Evolutionary conservation across 1,140 invertebrate genomes (phyloP), one percentile per base, ranked within the genome.

Genomic region (Cydia amplana): DNA sequence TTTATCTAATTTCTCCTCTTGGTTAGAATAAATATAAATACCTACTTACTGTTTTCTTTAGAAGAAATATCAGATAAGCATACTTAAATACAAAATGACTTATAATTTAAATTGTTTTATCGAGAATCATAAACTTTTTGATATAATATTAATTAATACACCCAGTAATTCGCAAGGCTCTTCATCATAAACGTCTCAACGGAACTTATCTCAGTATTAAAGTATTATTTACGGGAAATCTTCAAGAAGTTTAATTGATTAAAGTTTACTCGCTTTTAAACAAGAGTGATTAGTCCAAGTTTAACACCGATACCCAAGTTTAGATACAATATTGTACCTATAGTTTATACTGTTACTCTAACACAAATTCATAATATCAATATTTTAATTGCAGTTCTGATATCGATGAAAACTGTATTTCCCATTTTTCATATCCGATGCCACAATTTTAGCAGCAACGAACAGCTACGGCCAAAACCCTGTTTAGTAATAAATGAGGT

Each of bases 201-300:
- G 25, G 43, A 73, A 73, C 46, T 73, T 73, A 73, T 46, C 43
- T 73, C 43, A 25, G 72, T 49, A 51, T 73, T 73, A 73, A 46
- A 73, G 46, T 73, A 73, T 73, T 73, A 51, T 73, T 51, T 74
- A 51, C 73, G 32, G 73, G 28, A 55, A 74, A 74, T 74, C 49
- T 74, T 63, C 18, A 18, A 36, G 28, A n/a, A 36, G 40, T 74
- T 40, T 51, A 51, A 74, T 74, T 74, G 25, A 63, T 74, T 18
- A 40, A 64, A 74, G 28, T 74, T 64, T 51, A 74, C 55, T 32
- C 36, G 65, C 65, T 51, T 60, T 74, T 74, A 51, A 73, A 51
- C 72, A 70, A 70, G 6, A 70, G 65, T 70, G 65, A 70, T 70
- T 70, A 70, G 65, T 36, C 28, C 16, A 70, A 70, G 65, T 70